These are phyloP conservation scores for Rhea pennata DNA, from an alignment of 2,113 vertebrate species.

Conservation along the genomic window DNA sequence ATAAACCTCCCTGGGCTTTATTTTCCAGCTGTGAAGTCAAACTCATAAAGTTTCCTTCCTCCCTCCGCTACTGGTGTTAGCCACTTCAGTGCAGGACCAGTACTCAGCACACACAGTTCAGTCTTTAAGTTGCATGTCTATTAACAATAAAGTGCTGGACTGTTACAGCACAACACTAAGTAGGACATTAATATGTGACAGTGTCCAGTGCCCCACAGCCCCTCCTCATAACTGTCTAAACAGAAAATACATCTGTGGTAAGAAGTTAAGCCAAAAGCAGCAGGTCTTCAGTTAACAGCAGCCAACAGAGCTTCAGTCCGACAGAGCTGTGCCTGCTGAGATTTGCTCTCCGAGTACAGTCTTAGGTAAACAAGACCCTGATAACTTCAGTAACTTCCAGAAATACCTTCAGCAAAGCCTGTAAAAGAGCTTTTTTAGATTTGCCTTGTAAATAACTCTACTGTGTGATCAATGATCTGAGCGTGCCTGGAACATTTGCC, in stretches of 20 bases:
- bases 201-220: background rate
- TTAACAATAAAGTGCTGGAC: background rate
- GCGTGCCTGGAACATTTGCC: background rate
- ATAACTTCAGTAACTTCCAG: background rate
- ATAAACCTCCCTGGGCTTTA: background rate
- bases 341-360: background rate
- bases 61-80: background rate
- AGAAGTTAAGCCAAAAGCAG: background rate
- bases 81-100: background rate
- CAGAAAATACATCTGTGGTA: background rate
- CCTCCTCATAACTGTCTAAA: background rate
- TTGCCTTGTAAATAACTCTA: constrained; percentile 7
- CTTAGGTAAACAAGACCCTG: background rate
- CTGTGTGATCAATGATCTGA: background rate
- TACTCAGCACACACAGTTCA: background rate
- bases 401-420: background rate
- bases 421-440: background rate
- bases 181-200: background rate
- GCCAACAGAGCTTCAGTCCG: rapidly evolving
- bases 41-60: background rate
- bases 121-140: background rate
- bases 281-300: background rate
- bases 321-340: background rate
- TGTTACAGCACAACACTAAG: background rate
- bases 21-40: background rate